Percentiles rank a stretch among this genome's conserved stretches.
phyloP scores from a whole-genome alignment of 2,797 vertebrate genomes.

The Octomys mimax region DNA sequence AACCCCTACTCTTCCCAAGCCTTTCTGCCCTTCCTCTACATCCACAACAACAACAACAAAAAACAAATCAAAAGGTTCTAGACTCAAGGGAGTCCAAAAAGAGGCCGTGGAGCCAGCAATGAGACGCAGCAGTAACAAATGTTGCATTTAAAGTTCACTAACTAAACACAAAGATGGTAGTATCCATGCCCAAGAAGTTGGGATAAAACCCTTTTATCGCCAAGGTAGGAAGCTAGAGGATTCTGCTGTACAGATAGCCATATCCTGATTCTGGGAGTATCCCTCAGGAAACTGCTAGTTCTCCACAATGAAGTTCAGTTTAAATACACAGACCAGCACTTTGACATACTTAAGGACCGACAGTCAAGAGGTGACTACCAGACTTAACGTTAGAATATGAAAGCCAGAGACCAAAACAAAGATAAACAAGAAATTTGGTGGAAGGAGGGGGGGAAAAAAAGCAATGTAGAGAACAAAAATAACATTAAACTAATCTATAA shows the following conservation, averaged over 20 bases:
- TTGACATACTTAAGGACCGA: neutral
- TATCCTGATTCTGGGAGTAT: neutral
- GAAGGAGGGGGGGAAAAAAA: neutral
- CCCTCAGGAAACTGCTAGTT: neutral
- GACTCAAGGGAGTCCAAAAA: neutral
- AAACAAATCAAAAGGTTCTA: neutral
- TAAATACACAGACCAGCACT: neutral
- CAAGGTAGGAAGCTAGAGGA: neutral
- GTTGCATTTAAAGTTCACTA: neutral
- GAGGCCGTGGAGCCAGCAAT: neutral
- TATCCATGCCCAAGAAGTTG: neutral
- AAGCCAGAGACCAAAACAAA: conserved; percentile 10
- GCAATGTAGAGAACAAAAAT: conserved; percentile 13
- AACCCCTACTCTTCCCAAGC: neutral
- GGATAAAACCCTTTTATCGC: neutral
- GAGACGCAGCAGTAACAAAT: neutral
- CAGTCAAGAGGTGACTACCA: neutral
- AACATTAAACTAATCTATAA: neutral
- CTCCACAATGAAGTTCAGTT: neutral
- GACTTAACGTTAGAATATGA: neutral
- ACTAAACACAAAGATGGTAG: neutral
- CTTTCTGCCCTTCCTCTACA: neutral
- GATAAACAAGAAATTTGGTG: neutral
- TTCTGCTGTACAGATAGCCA: neutral
- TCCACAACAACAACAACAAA: neutral